A percentile compares a stretch with the other conserved stretches of the same genome.
Evolutionary conservation across 2,113 vertebrate genomes (phyloP).

Genomic region (Megaptera novaeangliae): DNA sequence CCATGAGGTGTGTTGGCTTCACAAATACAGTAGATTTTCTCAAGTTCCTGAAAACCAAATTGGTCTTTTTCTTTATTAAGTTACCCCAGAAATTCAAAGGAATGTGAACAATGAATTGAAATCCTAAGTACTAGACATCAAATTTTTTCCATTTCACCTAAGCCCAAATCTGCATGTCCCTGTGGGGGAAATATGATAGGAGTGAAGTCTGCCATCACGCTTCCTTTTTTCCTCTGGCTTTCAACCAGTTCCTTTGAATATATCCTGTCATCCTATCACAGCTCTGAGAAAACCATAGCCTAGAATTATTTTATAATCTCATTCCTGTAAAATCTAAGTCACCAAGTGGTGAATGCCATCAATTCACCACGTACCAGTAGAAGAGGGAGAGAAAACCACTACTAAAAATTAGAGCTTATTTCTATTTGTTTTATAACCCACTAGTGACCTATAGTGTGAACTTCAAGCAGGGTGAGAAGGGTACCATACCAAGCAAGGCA

Average conservation of each 20-base stretch:
- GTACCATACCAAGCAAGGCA: background rate
- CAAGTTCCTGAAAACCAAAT: background rate
- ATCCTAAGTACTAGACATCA: background rate
- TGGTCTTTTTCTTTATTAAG: background rate
- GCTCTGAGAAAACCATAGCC: background rate
- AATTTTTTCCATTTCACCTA: background rate
- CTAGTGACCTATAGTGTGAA: background rate
- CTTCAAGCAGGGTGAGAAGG: background rate
- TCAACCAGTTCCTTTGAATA: background rate
- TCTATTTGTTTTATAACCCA: background rate
- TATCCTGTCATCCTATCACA: background rate
- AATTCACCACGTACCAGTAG: background rate
- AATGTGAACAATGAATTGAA: background rate
- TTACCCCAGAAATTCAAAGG: background rate
- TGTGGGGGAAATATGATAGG: background rate
- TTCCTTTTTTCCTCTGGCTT: background rate
- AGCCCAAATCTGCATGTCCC: background rate
- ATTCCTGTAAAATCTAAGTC: background rate
- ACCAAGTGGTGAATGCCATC: background rate
- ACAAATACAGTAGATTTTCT: constrained; percentile 22
- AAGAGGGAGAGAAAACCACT: background rate
- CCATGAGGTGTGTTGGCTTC: background rate
- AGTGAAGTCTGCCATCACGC: background rate
- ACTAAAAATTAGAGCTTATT: background rate
- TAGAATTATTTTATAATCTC: background rate